Base-by-base conservation (phyloP, 2,797 vertebrate species). In the Caiman crocodilus region DNA sequence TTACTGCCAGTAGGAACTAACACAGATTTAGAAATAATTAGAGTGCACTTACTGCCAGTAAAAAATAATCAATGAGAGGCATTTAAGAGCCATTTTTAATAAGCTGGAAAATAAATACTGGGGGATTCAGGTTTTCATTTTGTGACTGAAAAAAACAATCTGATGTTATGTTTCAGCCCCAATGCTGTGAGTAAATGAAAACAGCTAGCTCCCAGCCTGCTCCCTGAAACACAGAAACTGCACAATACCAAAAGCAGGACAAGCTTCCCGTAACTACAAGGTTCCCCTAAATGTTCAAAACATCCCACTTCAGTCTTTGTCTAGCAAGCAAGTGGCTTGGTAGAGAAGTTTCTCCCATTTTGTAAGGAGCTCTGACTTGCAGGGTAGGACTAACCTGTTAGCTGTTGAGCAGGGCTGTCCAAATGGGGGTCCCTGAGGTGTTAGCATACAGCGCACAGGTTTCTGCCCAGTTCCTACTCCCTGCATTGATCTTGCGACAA, bases 1-100 rank as follows among this genome's bases (percentile, higher is more conserved):
- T 63, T 6, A 1, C 57, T 60, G 17, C 55, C 25, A 0, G 15
- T 12, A 56, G 7, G 12, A 56, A 7, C 10, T 15, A 14, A 20
- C 42, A 1, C 5, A 5, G 6, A 4, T 76, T 60, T 57, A 13
- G 17, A 64, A 82, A 9, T 14, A 35, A 55, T 73, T 58, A 30
- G 2, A 76, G 50, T 60, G 15, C 9, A 1, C 23, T 57, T 85
- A 13, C 14, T 92, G 61, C 18, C 14, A n/a, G 21, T 60, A 59
- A 59, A 42, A 58, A 88, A 8, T 25, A 50, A 18, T 21, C 55
- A 5, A 21, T 59, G 20, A 35, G 64, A 0, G 1, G 9, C 15
- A 1, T 80, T 69, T 82, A 57, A 79, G 17, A 64, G 7, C 6
- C 6, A 14, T 28, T 81, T 28, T n/a, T 87, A 84, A 81, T 83